Evolutionary conservation across 2,888 invertebrate genomes (phyloP).

Genomic region (Noctuana brunneofusca): DNA sequence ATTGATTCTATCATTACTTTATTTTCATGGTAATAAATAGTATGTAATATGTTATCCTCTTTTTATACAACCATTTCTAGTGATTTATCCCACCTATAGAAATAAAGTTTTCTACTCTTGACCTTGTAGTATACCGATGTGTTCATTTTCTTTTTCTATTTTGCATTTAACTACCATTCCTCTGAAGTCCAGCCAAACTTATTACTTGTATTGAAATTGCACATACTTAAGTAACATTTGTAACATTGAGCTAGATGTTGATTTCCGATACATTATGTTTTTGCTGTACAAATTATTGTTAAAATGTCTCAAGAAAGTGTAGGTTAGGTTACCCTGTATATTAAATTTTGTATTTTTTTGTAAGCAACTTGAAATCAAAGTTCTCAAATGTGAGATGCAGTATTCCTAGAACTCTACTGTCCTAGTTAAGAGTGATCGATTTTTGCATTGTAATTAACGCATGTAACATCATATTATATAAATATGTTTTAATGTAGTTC

Average conservation of each 20-base stretch:
- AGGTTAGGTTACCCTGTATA: slow-evolving; percentile 49
- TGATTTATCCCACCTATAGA: slow-evolving; percentile 66
- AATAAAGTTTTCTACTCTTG: slow-evolving; percentile 50
- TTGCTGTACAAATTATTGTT: slow-evolving; percentile 49
- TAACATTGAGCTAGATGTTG: slow-evolving; percentile 55
- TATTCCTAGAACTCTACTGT: slow-evolving; percentile 52
- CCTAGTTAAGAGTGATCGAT: slow-evolving; percentile 50
- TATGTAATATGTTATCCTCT: slow-evolving; percentile 29
- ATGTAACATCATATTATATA: not conserved
- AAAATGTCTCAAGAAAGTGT: slow-evolving; percentile 50
- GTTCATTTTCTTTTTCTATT: slow-evolving; percentile 53
- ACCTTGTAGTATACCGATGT: slow-evolving; percentile 53
- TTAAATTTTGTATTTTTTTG: slow-evolving; percentile 41
- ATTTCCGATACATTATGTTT: slow-evolving; percentile 47
- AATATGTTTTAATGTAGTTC: not conserved
- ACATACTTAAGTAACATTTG: slow-evolving; percentile 50
- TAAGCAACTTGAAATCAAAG: slow-evolving; percentile 36
- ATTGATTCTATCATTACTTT: too few relatives aligned
- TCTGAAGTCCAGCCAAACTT: slow-evolving; percentile 49
- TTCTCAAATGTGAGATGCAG: slow-evolving; percentile 56
- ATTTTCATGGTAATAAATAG: not conserved
- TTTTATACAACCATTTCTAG: slow-evolving; percentile 55
- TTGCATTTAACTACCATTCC: slow-evolving; percentile 57
- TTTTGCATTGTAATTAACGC: slow-evolving; percentile 49
- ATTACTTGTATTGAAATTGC: slow-evolving; percentile 57